phyloP scores from a whole-genome alignment of 2,888 invertebrate genomes.

The Nineta flava region DNA sequence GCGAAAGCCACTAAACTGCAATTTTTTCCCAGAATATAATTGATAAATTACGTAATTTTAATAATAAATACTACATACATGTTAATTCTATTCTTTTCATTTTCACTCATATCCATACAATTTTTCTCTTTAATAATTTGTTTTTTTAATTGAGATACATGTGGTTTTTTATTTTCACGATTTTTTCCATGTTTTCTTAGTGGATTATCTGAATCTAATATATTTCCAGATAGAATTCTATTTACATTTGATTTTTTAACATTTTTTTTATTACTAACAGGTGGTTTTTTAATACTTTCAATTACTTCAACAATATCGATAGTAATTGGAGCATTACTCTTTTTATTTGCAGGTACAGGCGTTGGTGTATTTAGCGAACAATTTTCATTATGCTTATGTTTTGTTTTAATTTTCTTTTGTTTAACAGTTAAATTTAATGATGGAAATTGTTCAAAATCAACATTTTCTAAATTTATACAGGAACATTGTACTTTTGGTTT shows the following conservation, averaged over 20 bases:
- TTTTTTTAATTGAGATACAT: slow-evolving; percentile 14
- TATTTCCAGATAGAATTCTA: slow-evolving; percentile 13
- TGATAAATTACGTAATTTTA: too few relatives aligned
- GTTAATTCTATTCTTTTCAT: not conserved
- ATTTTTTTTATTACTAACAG: not conserved
- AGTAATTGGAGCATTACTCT: slow-evolving; percentile 1
- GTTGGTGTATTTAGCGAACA: not conserved
- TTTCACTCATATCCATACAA: not conserved
- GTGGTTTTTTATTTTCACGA: slow-evolving; percentile 13
- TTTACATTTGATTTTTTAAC: slow-evolving; percentile 3
- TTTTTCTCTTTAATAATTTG: slow-evolving; percentile 10
- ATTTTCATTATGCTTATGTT: not conserved
- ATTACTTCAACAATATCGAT: slow-evolving; percentile 8
- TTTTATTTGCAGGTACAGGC: not conserved
- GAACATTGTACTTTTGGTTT: not conserved
- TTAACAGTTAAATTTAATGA: too few relatives aligned
- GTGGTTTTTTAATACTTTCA: not conserved
- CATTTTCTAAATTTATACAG: not conserved
- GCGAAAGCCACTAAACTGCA: too few relatives aligned
- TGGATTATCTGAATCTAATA: slow-evolving; percentile 16
- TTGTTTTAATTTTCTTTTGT: not conserved
- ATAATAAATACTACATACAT: too few relatives aligned
- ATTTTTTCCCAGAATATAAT: too few relatives aligned
- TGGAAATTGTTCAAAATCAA: too few relatives aligned
- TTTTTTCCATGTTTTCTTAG: slow-evolving; percentile 15